A percentile compares a stretch with the other conserved stretches of the same genome.
Conservation (phyloP, 2,888 invertebrate species). For the Thereva unica region DNA sequence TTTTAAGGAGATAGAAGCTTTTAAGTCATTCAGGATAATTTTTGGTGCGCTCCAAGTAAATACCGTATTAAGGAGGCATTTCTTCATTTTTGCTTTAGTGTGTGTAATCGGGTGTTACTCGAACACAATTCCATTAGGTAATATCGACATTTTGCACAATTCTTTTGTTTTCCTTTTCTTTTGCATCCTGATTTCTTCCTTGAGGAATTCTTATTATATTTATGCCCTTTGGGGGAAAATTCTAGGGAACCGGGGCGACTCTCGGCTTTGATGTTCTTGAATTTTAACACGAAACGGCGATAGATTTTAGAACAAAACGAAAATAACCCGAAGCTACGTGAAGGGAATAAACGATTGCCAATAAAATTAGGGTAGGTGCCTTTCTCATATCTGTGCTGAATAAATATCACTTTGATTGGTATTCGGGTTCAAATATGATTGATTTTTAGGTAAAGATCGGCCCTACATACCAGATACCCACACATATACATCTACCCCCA, state of each 20-base stretch:
- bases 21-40: too few species aligned
- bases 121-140: too few species aligned
- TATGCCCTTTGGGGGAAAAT: slow-evolving; percentile 2
- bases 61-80: too few species aligned
- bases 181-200: slow-evolving; percentile 9
- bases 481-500: too few species aligned
- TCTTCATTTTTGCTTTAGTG: too few species aligned
- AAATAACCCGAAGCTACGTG: slow-evolving; percentile 30
- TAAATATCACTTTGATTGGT: slow-evolving; percentile 30
- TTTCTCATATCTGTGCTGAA: slow-evolving; percentile 24
- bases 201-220: slow-evolving; percentile 1
- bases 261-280: slow-evolving; percentile 25
- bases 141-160: too few species aligned
- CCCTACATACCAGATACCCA: too few species aligned
- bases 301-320: slow-evolving; percentile 30
- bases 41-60: too few species aligned
- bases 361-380: slow-evolving; percentile 19
- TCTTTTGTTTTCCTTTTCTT: neutral
- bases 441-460: slow-evolving; percentile 13
- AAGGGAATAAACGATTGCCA: slow-evolving; percentile 24
- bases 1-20: too few species aligned
- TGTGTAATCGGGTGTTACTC: too few species aligned
- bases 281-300: slow-evolving; percentile 25
- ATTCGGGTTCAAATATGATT: slow-evolving; percentile 29
- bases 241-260: neutral